Evolutionary conservation across 2,888 invertebrate genomes (phyloP), one percentile per base, ranked within the genome.

Genomic region (Cerastoderma edule): DNA sequence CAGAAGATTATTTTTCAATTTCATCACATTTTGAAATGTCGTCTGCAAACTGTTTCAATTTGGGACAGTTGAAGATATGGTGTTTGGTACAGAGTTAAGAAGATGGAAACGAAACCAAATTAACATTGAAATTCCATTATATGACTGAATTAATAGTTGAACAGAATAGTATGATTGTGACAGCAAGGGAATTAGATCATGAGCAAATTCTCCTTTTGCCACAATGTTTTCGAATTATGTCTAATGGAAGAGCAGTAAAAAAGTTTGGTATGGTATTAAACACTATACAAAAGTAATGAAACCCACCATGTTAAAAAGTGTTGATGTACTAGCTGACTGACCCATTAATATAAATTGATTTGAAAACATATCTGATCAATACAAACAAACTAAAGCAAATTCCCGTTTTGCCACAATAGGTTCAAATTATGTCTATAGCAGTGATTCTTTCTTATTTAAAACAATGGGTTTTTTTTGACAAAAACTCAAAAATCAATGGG

Each of bases 201-300:
- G n/a, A 50, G 50, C 50, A 50, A 13, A n/a, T 50, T 50, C 50
- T 50, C 50, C n/a, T 50, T 50, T n/a, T 50, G 10, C 50, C 50
- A 50, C 50, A 50, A 50, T 50, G 50, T 13, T 50, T 50, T 50
- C 50, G n/a, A 46, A 46, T 19, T n/a, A 46, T 46, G 1, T 46
- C 46, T 19, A 19, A 46, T n/a, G 5, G 16, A 46, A 46, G 16
- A 46, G 16, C n/a, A 19, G n/a, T n/a, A 13, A 50, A 13, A 50
- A 16, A n/a, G n/a, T 5, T 19, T 19, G 19, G n/a, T 46, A 19
- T 46, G 46, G n/a, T n/a, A 46, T n/a, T 46, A 46, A 46, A 16
- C 16, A 46, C 16, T 46, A 46, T 16, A 46, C 46, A 19, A 19
- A 1, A 46, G n/a, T n/a, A 46, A 19, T 46, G 19, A 46, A 46